A percentile compares a stretch with the other conserved stretches of the same genome.
Conservation (phyloP, 2,113 vertebrate species). For the Clarias gariepinus region DNA sequence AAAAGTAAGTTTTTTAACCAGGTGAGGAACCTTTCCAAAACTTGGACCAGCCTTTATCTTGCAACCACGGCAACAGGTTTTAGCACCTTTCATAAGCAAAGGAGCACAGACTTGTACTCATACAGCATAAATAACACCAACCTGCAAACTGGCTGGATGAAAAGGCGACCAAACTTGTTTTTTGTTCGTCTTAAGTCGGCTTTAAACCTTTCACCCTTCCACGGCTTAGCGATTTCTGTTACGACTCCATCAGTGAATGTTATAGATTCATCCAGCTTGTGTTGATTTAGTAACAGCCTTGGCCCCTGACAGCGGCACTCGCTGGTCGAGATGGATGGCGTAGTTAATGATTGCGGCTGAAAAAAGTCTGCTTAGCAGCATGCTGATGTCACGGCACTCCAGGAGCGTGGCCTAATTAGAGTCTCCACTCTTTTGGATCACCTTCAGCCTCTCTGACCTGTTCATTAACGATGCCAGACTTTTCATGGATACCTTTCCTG, state of each 20-base stretch:
- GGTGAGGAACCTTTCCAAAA: not conserved
- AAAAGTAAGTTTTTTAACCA: not conserved
- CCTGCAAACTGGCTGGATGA: not conserved
- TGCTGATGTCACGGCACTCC: slow-evolving; percentile 40
- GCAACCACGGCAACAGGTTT: not conserved
- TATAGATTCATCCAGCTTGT: slow-evolving; percentile 22
- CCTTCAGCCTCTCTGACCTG: slow-evolving; percentile 47
- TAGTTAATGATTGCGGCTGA: slow-evolving; percentile 41
- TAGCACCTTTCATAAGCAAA: not conserved
- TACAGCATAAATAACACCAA: not conserved
- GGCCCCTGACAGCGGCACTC: slow-evolving; percentile 40
- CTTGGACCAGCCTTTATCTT: not conserved
- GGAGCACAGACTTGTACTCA: not conserved
- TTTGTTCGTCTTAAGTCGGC: not conserved
- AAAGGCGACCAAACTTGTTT: not conserved
- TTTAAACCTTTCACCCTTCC: slow-evolving; percentile 37
- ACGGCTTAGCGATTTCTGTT: slow-evolving; percentile 42
- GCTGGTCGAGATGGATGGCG: slow-evolving; percentile 51
- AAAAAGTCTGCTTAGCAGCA: slow-evolving; percentile 50
- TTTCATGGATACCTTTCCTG: not conserved
- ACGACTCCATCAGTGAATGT: slow-evolving; percentile 34
- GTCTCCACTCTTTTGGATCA: slow-evolving; percentile 44
- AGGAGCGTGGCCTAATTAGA: slow-evolving; percentile 47
- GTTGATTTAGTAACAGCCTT: slow-evolving; percentile 38
- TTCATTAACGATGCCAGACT: slow-evolving; percentile 38